Evolutionary conservation across 2,113 vertebrate species (phyloP).

Genomic region (Menura novaehollandiae): DNA sequence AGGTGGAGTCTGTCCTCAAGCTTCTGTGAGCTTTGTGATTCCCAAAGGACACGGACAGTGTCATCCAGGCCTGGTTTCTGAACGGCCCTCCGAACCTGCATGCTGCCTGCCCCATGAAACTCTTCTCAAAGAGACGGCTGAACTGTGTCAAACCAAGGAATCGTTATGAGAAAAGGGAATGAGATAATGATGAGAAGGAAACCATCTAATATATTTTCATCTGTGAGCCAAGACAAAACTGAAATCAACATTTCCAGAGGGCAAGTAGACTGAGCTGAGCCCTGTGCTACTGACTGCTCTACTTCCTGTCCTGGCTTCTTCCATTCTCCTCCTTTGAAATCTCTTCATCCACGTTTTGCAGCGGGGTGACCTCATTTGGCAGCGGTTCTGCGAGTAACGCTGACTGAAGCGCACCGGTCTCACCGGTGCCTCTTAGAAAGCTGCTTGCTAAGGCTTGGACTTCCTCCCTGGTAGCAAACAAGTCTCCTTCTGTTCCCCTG

Average conservation of each 20-base stretch:
- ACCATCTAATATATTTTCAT: not conserved
- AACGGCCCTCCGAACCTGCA: not conserved
- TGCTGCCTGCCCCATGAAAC: not conserved
- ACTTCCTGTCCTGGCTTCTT: conserved; percentile 34
- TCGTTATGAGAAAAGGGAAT: not conserved
- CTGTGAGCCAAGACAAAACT: not conserved
- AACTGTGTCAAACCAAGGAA: not conserved
- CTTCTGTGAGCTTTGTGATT: not conserved
- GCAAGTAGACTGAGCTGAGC: not conserved
- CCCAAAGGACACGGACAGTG: not conserved
- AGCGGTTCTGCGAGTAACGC: not conserved
- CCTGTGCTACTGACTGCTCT: not conserved
- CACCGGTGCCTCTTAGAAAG: not conserved
- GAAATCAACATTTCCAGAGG: conserved; percentile 50
- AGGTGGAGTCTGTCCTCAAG: not conserved
- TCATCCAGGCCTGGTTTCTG: not conserved
- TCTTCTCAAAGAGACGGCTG: not conserved
- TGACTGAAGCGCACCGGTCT: not conserved
- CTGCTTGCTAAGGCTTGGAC: conserved; percentile 13
- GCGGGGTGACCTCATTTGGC: conserved; percentile 49
- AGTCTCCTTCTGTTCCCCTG: conserved; percentile 60
- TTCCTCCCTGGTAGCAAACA: conserved; percentile 56
- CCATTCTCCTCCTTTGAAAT: not conserved
- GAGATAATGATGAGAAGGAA: not conserved
- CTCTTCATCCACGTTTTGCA: not conserved